Evolutionary conservation across 2,113 vertebrate species (phyloP).

Genomic region (Prunella fulvescens): DNA sequence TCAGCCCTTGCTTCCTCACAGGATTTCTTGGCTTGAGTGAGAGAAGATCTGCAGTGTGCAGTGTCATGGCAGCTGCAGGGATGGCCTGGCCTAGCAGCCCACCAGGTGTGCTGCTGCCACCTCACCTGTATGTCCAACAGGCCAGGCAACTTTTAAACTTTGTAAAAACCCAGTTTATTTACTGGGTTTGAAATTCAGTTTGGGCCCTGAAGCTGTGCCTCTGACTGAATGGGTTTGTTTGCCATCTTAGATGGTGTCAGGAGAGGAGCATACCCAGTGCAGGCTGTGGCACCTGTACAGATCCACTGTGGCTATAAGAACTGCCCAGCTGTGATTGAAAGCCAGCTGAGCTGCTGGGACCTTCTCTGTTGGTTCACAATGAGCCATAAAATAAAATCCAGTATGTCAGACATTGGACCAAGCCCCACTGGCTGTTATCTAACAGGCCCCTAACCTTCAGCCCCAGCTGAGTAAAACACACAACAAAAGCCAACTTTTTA

Average conservation of each 20-base stretch:
- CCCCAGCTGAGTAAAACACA: neutral
- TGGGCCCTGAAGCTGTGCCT: neutral
- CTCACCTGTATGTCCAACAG: neutral
- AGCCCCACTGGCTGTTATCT: neutral
- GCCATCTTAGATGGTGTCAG: neutral
- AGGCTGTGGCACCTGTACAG: neutral
- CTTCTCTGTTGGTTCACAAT: neutral
- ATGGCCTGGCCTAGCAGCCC: neutral
- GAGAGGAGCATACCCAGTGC: neutral
- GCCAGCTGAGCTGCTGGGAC: neutral
- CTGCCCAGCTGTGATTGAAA: neutral
- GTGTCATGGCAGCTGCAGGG: neutral
- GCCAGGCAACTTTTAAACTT: neutral
- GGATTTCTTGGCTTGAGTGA: neutral
- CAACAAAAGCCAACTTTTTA: neutral
- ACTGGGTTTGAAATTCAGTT: neutral
- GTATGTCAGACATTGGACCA: too few species aligned
- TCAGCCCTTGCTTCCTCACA: neutral
- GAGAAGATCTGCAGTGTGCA: rapidly evolving
- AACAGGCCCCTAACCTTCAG: neutral
- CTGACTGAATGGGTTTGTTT: neutral
- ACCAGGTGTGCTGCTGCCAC: neutral
- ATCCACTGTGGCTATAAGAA: rapidly evolving
- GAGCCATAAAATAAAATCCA: neutral
- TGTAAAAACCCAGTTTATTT: neutral